Conservation (phyloP, 2,888 invertebrate genomes). For the Nomada flava region DNA sequence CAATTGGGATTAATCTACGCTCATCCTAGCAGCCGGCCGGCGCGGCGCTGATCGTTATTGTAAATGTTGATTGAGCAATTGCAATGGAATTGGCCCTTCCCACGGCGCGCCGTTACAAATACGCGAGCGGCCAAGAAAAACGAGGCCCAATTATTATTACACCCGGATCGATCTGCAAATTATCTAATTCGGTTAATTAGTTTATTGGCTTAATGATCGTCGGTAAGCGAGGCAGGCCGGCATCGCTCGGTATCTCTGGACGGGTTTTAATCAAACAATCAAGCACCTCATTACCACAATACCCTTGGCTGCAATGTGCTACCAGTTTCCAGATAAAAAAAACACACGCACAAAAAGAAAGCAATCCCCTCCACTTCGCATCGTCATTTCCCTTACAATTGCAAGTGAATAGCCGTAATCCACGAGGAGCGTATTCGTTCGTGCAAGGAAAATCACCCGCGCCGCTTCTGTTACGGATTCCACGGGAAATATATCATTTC, state of each 20-base stretch:
- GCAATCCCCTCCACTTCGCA: too few relatives aligned
- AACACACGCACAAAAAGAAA: not conserved
- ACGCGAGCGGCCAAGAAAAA: slow-evolving; percentile 27
- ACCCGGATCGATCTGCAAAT: slow-evolving; percentile 75
- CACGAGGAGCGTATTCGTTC: too few relatives aligned
- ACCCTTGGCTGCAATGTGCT: not conserved
- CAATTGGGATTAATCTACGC: slow-evolving; percentile 33
- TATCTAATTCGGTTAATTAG: slow-evolving; percentile 82
- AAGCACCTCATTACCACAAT: slow-evolving; percentile 13
- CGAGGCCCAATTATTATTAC: slow-evolving; percentile 69
- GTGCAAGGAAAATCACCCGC: slow-evolving; percentile 13
- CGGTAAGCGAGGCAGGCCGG: slow-evolving; percentile 53
- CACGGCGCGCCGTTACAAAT: slow-evolving; percentile 52
- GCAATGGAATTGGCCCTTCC: slow-evolving; percentile 69
- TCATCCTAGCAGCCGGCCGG: slow-evolving; percentile 48
- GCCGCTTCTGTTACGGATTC: not conserved
- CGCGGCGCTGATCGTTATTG: slow-evolving; percentile 56
- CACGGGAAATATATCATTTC: slow-evolving; percentile 37
- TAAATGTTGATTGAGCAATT: slow-evolving; percentile 76
- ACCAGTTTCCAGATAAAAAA: not conserved
- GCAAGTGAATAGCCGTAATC: not conserved
- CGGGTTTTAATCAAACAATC: slow-evolving; percentile 27
- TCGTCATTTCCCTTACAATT: not conserved
- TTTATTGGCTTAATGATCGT: slow-evolving; percentile 80
- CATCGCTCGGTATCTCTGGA: not conserved